phyloP scores from a whole-genome alignment of 2,113 vertebrate genomes.

The Hippocampus guttulatus region DNA sequence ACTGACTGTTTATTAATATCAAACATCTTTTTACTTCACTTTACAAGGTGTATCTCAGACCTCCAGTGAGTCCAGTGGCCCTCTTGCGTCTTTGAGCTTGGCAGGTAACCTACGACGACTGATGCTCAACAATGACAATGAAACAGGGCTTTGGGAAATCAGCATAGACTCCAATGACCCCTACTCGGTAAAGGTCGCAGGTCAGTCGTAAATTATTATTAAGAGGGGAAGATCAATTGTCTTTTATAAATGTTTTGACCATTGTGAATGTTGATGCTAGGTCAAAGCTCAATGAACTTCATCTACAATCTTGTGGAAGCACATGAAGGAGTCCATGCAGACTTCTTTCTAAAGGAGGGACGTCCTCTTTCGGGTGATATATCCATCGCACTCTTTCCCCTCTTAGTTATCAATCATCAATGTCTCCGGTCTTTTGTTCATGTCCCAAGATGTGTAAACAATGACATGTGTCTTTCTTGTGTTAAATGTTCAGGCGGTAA shows the following conservation, averaged over 20 bases:
- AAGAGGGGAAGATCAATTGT: background rate
- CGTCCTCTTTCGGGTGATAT: slow-evolving; percentile 55
- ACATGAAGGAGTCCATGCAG: slow-evolving; percentile 31
- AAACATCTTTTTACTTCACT: too few relatives aligned
- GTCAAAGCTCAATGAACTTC: slow-evolving; percentile 61
- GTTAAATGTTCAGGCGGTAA: slow-evolving; percentile 49
- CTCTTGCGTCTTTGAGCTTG: slow-evolving; percentile 42
- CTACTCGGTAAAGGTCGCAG: slow-evolving; percentile 66
- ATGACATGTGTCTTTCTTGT: background rate
- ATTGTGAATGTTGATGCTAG: slow-evolving; percentile 31
- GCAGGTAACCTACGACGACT: slow-evolving; percentile 58
- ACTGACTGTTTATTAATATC: too few relatives aligned
- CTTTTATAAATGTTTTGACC: background rate
- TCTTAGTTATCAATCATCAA: background rate
- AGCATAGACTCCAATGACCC: slow-evolving; percentile 39
- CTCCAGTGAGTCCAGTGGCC: slow-evolving; percentile 45
- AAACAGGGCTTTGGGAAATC: slow-evolving; percentile 60
- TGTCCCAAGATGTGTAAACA: background rate
- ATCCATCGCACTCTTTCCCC: background rate
- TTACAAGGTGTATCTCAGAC: slow-evolving; percentile 54
- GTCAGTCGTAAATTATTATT: slow-evolving; percentile 31
- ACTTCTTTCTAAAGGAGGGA: slow-evolving; percentile 54
- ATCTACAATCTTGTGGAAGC: slow-evolving; percentile 61
- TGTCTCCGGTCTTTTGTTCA: background rate
- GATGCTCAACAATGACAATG: slow-evolving; percentile 36